phyloP scores from a whole-genome alignment of 2,113 vertebrate species.

The Thalassoma bifasciatum region DNA sequence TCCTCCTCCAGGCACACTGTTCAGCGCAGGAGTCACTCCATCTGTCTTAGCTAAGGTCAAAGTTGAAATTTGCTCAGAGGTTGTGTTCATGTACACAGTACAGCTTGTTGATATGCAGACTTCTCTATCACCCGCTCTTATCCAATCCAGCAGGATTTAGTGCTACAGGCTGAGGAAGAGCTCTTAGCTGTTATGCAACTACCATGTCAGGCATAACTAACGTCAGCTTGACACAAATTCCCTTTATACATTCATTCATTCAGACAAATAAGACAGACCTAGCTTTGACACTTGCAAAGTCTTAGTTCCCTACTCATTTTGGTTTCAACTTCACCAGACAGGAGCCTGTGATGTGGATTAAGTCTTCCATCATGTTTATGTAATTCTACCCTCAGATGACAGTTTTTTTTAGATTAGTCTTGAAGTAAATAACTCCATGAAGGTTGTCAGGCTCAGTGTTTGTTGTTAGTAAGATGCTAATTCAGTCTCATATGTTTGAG shows the following conservation, averaged over 20 bases:
- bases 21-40: constrained; percentile 6
- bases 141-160: constrained; percentile 49
- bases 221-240: constrained; percentile 38
- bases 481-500: background rate
- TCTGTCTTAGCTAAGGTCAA: constrained; percentile 44
- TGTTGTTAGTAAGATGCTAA: background rate
- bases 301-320: background rate
- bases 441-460: background rate
- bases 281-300: background rate
- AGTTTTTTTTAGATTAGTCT: background rate
- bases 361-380: background rate
- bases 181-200: constrained; percentile 63
- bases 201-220: constrained; percentile 50
- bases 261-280: constrained; percentile 23
- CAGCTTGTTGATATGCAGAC: constrained; percentile 52
- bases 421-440: background rate
- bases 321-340: background rate
- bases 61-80: constrained; percentile 44
- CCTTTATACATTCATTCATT: constrained; percentile 46
- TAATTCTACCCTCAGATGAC: background rate
- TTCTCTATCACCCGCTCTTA: constrained; percentile 35
- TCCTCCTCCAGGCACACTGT: constrained; percentile 20
- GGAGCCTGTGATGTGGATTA: background rate
- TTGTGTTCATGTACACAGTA: constrained; percentile 16
- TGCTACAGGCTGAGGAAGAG: constrained; percentile 18